Percentiles rank a stretch among this genome's conserved stretches.
These are phyloP conservation scores for Ichneumon xanthorius DNA, from an alignment of 2,888 invertebrate species.

Conservation along the genomic window DNA sequence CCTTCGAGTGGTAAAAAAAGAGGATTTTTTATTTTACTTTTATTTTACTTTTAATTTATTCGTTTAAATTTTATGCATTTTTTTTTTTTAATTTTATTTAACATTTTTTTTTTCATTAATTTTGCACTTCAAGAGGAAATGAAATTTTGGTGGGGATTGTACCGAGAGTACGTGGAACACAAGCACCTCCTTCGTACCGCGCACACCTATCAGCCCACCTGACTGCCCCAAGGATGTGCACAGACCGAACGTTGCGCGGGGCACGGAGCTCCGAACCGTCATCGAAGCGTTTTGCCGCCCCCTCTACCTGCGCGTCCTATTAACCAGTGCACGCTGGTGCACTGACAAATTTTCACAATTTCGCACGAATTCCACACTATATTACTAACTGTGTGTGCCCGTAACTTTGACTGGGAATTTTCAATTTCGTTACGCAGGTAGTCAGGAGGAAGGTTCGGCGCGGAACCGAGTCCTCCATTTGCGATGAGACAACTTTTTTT, in stretches of 20 bases:
- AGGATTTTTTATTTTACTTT: neutral
- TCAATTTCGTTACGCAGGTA: neutral
- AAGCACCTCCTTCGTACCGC: slow-evolving; percentile 15
- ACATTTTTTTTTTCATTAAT: neutral
- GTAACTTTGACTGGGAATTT: neutral
- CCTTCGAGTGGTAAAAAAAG: neutral
- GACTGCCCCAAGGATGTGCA: slow-evolving; percentile 73
- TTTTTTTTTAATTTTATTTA: neutral
- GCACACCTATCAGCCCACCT: slow-evolving; percentile 66
- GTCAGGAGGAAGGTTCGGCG: neutral
- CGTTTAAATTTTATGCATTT: neutral
- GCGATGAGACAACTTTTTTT: neutral
- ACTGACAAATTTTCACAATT: slow-evolving; percentile 30
- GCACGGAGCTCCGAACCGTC: slow-evolving; percentile 1
- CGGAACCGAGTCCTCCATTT: neutral
- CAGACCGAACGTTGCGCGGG: slow-evolving; percentile 62
- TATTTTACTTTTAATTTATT: neutral
- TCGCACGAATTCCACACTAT: slow-evolving; percentile 9
- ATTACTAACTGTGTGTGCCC: neutral
- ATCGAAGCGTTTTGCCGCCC: slow-evolving; percentile 7
- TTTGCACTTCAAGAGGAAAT: neutral
- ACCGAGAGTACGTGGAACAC: slow-evolving; percentile 44
- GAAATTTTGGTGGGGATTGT: slow-evolving; percentile 39
- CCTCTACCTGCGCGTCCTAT: neutral
- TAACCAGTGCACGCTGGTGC: neutral